These are phyloP conservation scores for Emydocephalus ijimae DNA, from an alignment of 2,113 vertebrate genomes.

Conservation along the genomic window DNA sequence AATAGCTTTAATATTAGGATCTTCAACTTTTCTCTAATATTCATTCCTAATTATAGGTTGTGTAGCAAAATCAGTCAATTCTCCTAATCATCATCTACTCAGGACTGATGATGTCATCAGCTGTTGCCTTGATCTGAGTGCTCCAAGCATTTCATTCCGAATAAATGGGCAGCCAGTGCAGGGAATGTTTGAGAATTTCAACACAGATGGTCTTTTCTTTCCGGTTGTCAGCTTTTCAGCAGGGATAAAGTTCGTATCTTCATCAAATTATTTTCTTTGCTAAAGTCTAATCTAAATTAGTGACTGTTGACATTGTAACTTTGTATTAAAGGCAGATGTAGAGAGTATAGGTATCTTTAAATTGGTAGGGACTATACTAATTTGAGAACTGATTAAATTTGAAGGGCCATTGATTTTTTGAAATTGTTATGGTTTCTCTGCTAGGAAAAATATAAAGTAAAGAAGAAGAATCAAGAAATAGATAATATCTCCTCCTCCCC, in stretches of 20 bases:
- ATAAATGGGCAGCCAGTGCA: conserved; percentile 97
- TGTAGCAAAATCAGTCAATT: conserved; percentile 86
- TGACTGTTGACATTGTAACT: not conserved
- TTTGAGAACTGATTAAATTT: not conserved
- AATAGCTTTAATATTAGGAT: not conserved
- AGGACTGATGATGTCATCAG: conserved; percentile 90
- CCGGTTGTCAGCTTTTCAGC: conserved; percentile 94
- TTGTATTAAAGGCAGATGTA: not conserved
- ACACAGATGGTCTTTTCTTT: conserved; percentile 92
- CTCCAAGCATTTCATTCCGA: conserved; percentile 93
- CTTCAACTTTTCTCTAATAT: not conserved
- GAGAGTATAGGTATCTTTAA: not conserved
- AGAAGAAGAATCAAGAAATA: not conserved
- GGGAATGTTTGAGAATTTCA: conserved; percentile 99
- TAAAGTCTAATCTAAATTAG: not conserved
- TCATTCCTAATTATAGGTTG: conserved; percentile 72
- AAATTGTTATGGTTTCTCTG: not conserved
- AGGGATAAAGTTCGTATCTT: conserved; percentile 87
- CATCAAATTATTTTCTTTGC: not conserved
- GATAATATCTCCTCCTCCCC: not conserved
- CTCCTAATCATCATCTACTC: conserved; percentile 88
- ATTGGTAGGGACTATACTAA: not conserved
- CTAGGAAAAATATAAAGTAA: not conserved
- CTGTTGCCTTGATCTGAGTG: conserved; percentile 92
- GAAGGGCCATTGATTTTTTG: not conserved